Base-by-base conservation (phyloP, 2,888 invertebrate genomes). In the Trimorus sp. region DNA sequence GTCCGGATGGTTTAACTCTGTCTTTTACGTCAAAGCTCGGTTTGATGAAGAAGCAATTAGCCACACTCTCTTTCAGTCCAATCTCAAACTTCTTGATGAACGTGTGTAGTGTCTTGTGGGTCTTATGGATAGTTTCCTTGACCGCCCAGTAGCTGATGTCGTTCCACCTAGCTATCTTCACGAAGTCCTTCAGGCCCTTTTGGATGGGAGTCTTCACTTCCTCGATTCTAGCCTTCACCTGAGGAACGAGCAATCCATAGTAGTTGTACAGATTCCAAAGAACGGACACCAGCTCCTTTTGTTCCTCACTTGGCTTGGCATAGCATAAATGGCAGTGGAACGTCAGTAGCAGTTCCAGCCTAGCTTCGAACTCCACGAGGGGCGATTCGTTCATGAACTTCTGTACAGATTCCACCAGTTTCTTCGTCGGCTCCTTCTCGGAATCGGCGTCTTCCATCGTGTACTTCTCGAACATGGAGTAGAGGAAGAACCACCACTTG, bases 101-200 rank as follows among this genome's bases (percentile, higher is more conserved):
- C 90, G 98, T 98, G 89, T 97, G 96, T 9, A 99, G 92, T 16
- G 95, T 96, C 83, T 96, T 95, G 89, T 98, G 98, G 0, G 97
- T 96, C 88, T 97, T 97, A 51, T 96, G 95, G 0, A 98, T 95
- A 0, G 97, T 96, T 85, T 96, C 96, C 86, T 97, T 97, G 70
- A 99, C 95, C 42, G 98, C 96, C 95, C 97, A 98, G 90, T 98
- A 98, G 88, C 96, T 99, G 12, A 97, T 94, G 89, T 99, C 99
- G 87, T 96, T 97, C 97, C 99, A 99, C 49, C 97, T 94, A 65
- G 97, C 97, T 70, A 99, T 98, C 92, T 98, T 98, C 0, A 99
- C 96, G 89, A 97, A 98, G 85, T 98, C 98, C 85, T 96, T 96
- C 11, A 99, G 91, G 90, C 98, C 96, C 92, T 97, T 98, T 89